Base-by-base conservation (phyloP, 37 sponge, comb jelly and placozoan genomes). In the Beroe forskalii region DNA sequence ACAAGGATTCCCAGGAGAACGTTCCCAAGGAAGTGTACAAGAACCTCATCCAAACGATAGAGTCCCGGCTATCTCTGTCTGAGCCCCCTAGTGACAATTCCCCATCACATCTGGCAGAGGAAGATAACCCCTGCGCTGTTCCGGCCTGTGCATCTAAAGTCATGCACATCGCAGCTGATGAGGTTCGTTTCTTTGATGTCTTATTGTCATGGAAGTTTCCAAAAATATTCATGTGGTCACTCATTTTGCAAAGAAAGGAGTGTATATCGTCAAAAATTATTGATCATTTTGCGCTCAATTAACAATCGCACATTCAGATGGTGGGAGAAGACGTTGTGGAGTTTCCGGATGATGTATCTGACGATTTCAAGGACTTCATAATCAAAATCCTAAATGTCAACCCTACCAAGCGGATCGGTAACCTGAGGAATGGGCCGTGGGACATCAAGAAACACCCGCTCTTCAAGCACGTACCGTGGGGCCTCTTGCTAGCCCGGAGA, bases 381-480 rank as follows among this genome's bases (percentile, higher is more conserved):
- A 6, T 28, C 4, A 23, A 40, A 6, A 41, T 80, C 12, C 86
- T 80, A 42, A 43, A 80, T 14, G 12, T 9, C 27, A 38, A 80
- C 27, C 86, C 86, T 14, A 80, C 86, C 25, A 80, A 80, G 22
- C 44, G 86, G 48, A 23, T 80, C 40, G 86, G 86, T 4, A 80
- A 80, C 55, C 27, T 80, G 30, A 23, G 40, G 4, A 37, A 25
- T 20, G 86, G 86, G 1, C 40, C 86, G n/a, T 80, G 28, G 28
- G 86, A 42, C 30, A 80, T 80, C 55, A 80, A 80, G 35, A 80
- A 38, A 9, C 86, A 80, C 28, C 86, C 55, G 4, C 42, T 80
- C 4, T 80, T 80, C 55, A 44, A 41, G n/a, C 24, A 23, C 1
- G 86, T 80, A 0, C 37, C 86, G 1, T 80, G 86, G 86, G 12